Evolutionary conservation across 1,140 invertebrate genomes (phyloP), one percentile per base, ranked within the genome.

Genomic region (Zelostemma sp.): DNA sequence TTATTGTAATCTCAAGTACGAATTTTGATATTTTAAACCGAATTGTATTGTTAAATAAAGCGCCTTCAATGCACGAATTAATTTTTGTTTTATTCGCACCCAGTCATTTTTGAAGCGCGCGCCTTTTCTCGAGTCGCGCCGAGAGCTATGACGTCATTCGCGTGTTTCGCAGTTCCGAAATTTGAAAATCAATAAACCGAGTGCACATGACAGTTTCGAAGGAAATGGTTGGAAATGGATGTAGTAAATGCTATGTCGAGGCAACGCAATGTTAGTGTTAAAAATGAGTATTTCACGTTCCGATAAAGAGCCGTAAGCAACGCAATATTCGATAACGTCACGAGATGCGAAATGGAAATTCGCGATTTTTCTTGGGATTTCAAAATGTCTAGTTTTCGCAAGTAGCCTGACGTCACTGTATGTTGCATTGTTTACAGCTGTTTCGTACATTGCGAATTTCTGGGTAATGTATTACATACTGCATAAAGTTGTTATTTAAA

Each of bases 171-270:
- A 78, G 76, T 77, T 79, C 61, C 67, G 63, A 78, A 76, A 75
- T 76, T 75, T 76, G 74, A 81, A 82, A 84, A 82, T 84, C 81
- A 83, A 83, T 83, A 83, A 82, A 73, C 73, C 74, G 73, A 73
- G 68, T 81, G 75, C 75, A 83, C 77, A 80, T 80, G 76, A 76
- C 71, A 74, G 75, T 67, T 75, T 67, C 57, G 45, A 66, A 70
- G 70, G 73, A 80, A 77, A 81, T 80, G 78, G 77, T 74, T 77
- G 77, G 46, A 56, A 69, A 69, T 56, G 53, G 50, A 69, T 58
- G 59, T 64, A 60, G 66, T 25, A 41, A 55, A 58, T 63, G 62
- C 78, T 73, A 79, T 80, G 77, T 69, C 73, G 75, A 81, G 80
- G 78, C 64, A 73, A 68, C 46, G 62, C 47, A 58, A 54, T 65